phyloP scores from a whole-genome alignment of 2,888 invertebrate genomes.

The Folsomia manolachei region DNA sequence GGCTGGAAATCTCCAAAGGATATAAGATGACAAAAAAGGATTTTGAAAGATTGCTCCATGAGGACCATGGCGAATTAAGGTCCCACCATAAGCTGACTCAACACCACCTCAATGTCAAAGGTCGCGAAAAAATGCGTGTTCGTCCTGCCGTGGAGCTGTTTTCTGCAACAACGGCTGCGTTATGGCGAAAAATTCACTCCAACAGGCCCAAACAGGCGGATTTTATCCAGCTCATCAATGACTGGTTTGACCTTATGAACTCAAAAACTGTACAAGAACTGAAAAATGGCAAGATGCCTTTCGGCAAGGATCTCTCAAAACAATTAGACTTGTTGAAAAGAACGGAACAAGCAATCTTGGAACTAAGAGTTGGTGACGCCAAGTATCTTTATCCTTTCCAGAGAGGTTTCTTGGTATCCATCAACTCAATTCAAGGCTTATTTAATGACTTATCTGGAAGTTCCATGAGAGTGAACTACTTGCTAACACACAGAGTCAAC shows the following conservation, averaged over 20 bases:
- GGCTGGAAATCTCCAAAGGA: slow-evolving; percentile 15
- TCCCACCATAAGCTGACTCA: slow-evolving; percentile 12
- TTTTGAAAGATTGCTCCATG: slow-evolving; percentile 11
- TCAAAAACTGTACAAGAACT: slow-evolving; percentile 2
- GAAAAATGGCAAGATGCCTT: background rate
- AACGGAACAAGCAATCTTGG: background rate
- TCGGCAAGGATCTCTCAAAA: background rate
- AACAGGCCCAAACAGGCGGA: background rate
- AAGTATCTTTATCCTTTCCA: slow-evolving; percentile 5
- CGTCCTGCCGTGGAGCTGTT: slow-evolving; percentile 20
- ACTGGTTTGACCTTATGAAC: slow-evolving; percentile 33
- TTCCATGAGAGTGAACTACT: background rate
- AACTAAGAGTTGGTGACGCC: background rate
- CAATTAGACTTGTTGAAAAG: background rate
- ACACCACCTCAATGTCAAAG: slow-evolving; percentile 9
- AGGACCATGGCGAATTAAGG: slow-evolving; percentile 19
- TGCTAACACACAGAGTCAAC: slow-evolving; percentile 6
- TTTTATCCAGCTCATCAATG: slow-evolving; percentile 27
- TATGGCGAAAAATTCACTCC: background rate
- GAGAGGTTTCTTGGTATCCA: background rate
- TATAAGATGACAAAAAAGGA: background rate
- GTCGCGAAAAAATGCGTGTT: slow-evolving; percentile 23
- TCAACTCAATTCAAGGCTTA: slow-evolving; percentile 2
- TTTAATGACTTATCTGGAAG: background rate
- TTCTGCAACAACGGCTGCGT: slow-evolving; percentile 20